phyloP scores from a whole-genome alignment of 2,888 invertebrate species.

The Piscicola geometra region DNA sequence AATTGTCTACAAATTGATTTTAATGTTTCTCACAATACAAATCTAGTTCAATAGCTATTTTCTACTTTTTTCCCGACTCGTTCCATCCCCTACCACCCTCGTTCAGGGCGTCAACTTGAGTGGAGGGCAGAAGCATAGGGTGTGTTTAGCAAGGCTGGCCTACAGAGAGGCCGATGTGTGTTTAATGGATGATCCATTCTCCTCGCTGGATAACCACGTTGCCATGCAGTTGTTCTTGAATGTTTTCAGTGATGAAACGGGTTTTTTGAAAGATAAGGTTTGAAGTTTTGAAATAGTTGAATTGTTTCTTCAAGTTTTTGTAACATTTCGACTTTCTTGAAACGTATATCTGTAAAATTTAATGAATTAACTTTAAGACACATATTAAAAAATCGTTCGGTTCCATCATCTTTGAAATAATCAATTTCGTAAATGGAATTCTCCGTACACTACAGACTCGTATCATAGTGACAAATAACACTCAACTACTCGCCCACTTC shows the following conservation, averaged over 20 bases:
- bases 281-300: not conserved
- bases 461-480: conserved; percentile 16
- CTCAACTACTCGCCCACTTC: not conserved
- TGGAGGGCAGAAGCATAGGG: conserved; percentile 40
- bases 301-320: not conserved
- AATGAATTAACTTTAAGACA: not conserved
- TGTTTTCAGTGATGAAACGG: conserved; percentile 28
- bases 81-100: conserved; percentile 12
- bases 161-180: conserved; percentile 6
- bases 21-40: not conserved
- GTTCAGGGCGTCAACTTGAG: conserved; percentile 26
- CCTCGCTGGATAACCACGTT: conserved; percentile 37
- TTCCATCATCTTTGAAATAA: no score
- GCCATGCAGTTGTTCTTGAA: conserved; percentile 38
- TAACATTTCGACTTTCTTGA: not conserved
- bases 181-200: conserved; percentile 35
- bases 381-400: not conserved
- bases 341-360: not conserved
- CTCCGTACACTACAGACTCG: conserved; percentile 24
- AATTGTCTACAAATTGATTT: not conserved
- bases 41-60: not conserved
- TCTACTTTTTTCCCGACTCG: conserved; percentile 11
- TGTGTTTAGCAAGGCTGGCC: conserved; percentile 33
- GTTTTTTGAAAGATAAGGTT: conserved; percentile 38
- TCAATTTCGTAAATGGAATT: no score